phyloP scores from a whole-genome alignment of 2,888 invertebrate species.

The Scelioninae gen. 2 region DNA sequence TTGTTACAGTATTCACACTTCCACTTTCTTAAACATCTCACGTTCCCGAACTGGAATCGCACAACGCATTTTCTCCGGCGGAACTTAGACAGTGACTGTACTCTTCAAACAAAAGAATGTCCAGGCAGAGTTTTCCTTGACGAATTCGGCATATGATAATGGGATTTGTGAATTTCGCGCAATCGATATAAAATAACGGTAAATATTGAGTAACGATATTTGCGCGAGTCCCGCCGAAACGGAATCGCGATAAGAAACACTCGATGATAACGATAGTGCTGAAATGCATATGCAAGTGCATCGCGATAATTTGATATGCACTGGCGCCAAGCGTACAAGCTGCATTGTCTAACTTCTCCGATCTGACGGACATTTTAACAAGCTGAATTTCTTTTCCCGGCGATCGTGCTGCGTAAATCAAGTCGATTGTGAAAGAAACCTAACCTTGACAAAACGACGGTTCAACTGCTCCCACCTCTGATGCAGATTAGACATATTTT shows the following conservation, averaged over 20 bases:
- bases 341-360: constrained; percentile 14
- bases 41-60: background rate
- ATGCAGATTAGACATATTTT: too few species aligned
- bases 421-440: too few species aligned
- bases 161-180: constrained; percentile 38
- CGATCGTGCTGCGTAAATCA: too few species aligned
- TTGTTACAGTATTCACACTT: too few species aligned
- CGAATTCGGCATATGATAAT: constrained; percentile 26
- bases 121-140: constrained; percentile 26
- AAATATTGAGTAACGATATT: constrained; percentile 53
- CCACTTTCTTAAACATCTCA: background rate
- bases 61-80: background rate
- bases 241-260: constrained; percentile 51
- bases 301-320: constrained; percentile 42
- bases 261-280: constrained; percentile 51
- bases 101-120: constrained; percentile 11
- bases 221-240: constrained; percentile 45
- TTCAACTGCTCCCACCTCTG: too few species aligned
- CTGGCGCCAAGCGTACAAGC: constrained; percentile 50
- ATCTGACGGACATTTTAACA: too few species aligned
- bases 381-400: too few species aligned
- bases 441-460: too few species aligned
- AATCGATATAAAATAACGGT: constrained; percentile 43
- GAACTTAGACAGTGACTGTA: background rate
- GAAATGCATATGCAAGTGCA: constrained; percentile 10